phyloP scores from a whole-genome alignment of 2,113 vertebrate species.

The Ploceus nigricollis region DNA sequence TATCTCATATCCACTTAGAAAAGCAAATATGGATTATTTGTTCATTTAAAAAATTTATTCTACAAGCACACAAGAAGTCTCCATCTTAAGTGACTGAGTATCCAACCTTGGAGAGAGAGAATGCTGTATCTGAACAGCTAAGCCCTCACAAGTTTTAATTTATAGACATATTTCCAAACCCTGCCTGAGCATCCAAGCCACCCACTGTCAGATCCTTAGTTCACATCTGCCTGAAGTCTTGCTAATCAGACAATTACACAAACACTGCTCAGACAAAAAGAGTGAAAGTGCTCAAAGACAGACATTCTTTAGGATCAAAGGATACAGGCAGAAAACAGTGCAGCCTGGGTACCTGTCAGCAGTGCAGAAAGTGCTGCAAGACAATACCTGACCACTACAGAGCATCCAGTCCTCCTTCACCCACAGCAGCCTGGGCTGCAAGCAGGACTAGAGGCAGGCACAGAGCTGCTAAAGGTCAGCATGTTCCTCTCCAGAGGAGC shows the following conservation, averaged over 20 bases:
- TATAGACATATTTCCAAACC: neutral
- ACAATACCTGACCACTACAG: neutral
- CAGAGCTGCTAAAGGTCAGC: neutral
- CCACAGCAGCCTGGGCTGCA: neutral
- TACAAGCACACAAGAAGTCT: neutral
- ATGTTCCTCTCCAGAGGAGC: rapidly evolving
- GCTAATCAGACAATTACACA: neutral
- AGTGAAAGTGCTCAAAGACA: neutral
- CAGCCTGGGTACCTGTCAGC: neutral
- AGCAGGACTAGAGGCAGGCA: neutral
- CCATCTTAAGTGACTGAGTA: neutral
- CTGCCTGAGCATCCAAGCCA: neutral
- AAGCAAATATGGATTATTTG: neutral
- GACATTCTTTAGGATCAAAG: neutral
- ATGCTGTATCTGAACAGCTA: neutral
- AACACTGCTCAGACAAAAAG: neutral
- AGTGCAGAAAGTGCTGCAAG: neutral
- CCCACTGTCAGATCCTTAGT: neutral
- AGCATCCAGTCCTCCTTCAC: neutral
- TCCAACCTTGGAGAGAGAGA: neutral
- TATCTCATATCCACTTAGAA: neutral
- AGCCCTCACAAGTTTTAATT: neutral
- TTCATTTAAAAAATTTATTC: neutral
- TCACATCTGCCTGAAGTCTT: neutral
- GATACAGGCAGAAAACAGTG: neutral